These are phyloP conservation scores for Catharus fuscescens DNA, from an alignment of 2,113 vertebrate genomes.

Conservation along the genomic window DNA sequence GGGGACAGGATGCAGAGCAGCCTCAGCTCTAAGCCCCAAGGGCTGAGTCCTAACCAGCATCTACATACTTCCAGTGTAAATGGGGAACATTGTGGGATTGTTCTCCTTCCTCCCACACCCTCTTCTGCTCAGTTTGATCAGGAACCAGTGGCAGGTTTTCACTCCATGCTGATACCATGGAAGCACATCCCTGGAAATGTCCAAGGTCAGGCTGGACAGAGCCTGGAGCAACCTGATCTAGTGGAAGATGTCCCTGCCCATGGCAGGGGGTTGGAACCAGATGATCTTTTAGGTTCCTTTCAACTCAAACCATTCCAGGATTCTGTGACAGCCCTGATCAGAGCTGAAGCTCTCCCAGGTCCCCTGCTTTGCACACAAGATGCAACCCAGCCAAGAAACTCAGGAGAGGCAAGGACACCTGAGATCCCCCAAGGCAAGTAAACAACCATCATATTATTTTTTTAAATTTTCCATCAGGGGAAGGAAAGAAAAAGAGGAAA, in stretches of 20 bases:
- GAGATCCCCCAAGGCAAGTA: not conserved
- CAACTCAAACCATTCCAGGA: not conserved
- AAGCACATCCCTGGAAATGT: not conserved
- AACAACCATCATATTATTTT: not conserved
- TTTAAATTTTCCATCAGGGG: not conserved
- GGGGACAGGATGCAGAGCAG: not conserved
- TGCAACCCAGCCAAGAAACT: not conserved
- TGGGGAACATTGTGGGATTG: not conserved
- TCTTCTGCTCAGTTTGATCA: not conserved
- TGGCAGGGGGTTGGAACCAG: not conserved
- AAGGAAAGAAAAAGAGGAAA: not conserved
- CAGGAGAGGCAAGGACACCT: not conserved
- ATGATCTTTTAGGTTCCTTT: not conserved
- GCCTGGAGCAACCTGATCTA: not conserved
- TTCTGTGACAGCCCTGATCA: not conserved
- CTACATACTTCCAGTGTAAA: not conserved
- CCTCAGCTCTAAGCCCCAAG: not conserved
- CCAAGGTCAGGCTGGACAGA: rapidly evolving
- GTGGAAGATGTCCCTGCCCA: not conserved
- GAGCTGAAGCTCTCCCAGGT: not conserved
- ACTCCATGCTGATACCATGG: not conserved
- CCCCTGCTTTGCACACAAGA: not conserved
- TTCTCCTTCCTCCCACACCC: not conserved
- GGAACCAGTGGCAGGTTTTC: not conserved
- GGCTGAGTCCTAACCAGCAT: not conserved